These are phyloP conservation scores for Diorhabda sublineata DNA, from an alignment of 1,140 invertebrate genomes.

Conservation along the genomic window DNA sequence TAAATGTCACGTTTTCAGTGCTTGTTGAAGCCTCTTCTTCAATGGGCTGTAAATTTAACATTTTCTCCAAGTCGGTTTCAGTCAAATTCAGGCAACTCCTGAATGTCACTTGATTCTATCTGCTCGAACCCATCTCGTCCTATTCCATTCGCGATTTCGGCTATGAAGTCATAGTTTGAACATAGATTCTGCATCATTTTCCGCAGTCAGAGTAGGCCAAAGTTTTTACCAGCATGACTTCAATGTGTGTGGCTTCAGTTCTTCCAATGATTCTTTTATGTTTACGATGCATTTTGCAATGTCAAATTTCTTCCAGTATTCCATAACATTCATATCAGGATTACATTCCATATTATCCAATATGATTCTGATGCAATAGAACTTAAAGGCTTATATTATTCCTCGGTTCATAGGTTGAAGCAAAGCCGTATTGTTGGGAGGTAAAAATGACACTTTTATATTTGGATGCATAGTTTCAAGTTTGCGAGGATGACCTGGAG, in stretches of 20 bases:
- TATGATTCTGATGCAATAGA: slow-evolving; percentile 32
- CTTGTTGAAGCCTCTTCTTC: slow-evolving; percentile 36
- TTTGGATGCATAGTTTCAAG: not conserved
- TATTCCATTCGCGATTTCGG: slow-evolving; percentile 31
- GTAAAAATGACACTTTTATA: slow-evolving; percentile 38
- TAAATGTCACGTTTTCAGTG: slow-evolving; percentile 16
- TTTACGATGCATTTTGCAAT: slow-evolving; percentile 18
- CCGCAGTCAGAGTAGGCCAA: slow-evolving; percentile 25
- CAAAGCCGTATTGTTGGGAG: slow-evolving; percentile 41
- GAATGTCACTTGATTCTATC: slow-evolving; percentile 43
- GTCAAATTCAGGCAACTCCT: slow-evolving; percentile 37
- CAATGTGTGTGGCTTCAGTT: slow-evolving; percentile 39
- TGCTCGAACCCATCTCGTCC: slow-evolving; percentile 41
- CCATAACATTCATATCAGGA: slow-evolving; percentile 21
- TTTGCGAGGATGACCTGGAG: slow-evolving; percentile 8
- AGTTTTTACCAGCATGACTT: slow-evolving; percentile 42
- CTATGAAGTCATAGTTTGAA: slow-evolving; percentile 21
- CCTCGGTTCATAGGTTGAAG: slow-evolving; percentile 47
- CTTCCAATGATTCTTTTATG: slow-evolving; percentile 26
- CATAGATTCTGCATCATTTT: slow-evolving; percentile 24
- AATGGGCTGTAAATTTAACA: slow-evolving; percentile 38
- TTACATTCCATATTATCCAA: slow-evolving; percentile 22
- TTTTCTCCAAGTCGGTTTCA: slow-evolving; percentile 41
- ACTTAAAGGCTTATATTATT: slow-evolving; percentile 44
- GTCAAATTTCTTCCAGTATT: slow-evolving; percentile 27